These are phyloP conservation scores for Tautogolabrus adspersus DNA, from an alignment of 2,113 vertebrate genomes.

Conservation along the genomic window DNA sequence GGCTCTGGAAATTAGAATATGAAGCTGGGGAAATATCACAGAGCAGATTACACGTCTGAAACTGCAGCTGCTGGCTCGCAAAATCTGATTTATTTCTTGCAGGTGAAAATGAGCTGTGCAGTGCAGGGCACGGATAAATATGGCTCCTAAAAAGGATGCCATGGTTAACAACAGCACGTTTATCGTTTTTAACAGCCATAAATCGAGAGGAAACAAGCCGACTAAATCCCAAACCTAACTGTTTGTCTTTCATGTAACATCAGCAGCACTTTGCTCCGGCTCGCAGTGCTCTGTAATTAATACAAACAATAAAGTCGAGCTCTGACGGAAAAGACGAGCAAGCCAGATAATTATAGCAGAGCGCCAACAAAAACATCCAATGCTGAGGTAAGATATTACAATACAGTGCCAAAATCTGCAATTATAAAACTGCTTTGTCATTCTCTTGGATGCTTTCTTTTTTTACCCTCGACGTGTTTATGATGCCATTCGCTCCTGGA, in stretches of 20 bases:
- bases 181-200: background rate
- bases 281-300: conserved; percentile 42
- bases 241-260: conserved; percentile 17
- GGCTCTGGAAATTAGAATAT: conserved; percentile 41
- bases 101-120: conserved; percentile 26
- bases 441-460: conserved; percentile 11
- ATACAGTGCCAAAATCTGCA: conserved; percentile 13
- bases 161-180: conserved; percentile 1
- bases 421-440: conserved; percentile 25
- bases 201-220: background rate
- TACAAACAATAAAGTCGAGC: conserved; percentile 30
- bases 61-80: conserved; percentile 51
- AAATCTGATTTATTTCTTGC: conserved; percentile 42
- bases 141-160: background rate
- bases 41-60: conserved; percentile 55
- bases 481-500: background rate
- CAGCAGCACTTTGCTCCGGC: conserved; percentile 17
- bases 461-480: background rate
- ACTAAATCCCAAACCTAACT: background rate
- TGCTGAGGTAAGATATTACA: conserved; percentile 17
- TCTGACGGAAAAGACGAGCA: conserved; percentile 24
- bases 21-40: conserved; percentile 51
- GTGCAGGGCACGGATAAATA: conserved; percentile 8
- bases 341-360: conserved; percentile 38
- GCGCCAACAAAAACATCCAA: conserved; percentile 16